Percentiles rank a stretch among this genome's conserved stretches.
These are phyloP conservation scores for Melanargia galathea DNA, from an alignment of 2,888 invertebrate genomes.

Conservation along the genomic window DNA sequence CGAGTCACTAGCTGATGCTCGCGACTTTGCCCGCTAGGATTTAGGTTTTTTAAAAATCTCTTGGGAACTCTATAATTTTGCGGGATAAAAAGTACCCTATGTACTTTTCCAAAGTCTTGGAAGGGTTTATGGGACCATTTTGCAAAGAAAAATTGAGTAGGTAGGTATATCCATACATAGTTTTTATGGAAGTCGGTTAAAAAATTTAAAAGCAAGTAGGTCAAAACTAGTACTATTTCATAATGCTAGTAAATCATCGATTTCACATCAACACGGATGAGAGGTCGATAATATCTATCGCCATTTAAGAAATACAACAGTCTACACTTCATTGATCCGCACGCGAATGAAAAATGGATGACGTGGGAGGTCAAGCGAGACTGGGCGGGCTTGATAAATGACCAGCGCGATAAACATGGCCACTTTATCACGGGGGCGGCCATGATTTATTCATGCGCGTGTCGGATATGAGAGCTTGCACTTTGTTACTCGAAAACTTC, in stretches of 20 bases:
- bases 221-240: too few species aligned
- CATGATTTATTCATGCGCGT: conserved; percentile 79
- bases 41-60: too few species aligned
- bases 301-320: conserved; percentile 15
- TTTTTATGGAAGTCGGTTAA: too few species aligned
- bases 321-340: conserved; percentile 11
- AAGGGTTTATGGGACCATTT: too few species aligned
- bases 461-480: conserved; percentile 72
- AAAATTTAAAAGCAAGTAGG: too few species aligned
- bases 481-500: conserved; percentile 50
- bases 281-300: conserved; percentile 5
- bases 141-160: too few species aligned
- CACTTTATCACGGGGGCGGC: conserved; percentile 77
- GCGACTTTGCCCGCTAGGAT: too few species aligned
- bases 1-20: too few species aligned
- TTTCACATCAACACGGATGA: conserved; percentile 12
- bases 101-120: too few species aligned
- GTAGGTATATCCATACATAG: too few species aligned
- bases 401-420: conserved; percentile 74
- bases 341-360: conserved; percentile 30
- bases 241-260: conserved; percentile 2
- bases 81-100: too few species aligned
- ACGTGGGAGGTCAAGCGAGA: conserved; percentile 47
- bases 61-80: too few species aligned
- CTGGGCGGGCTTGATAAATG: conserved; percentile 73